Base-by-base conservation (phyloP, 1,140 invertebrate species). In the Goniozus legneri region DNA sequence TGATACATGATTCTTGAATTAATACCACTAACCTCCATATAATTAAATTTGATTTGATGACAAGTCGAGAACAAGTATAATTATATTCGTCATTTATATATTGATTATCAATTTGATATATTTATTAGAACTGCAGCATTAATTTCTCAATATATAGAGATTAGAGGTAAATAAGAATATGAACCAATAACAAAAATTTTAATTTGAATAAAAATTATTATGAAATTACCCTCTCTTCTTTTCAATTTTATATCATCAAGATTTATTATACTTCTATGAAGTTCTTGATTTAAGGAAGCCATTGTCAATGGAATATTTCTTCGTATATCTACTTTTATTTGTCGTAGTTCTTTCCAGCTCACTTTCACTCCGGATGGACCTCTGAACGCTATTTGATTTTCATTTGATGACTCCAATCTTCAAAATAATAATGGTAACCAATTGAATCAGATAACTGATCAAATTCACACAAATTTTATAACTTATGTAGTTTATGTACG, bases 311-410 rank as follows among this genome's bases (percentile, higher is more conserved):
- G 34, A 35, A 67, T 54, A 30, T 60, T 58, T 24, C 63, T 46
- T 8, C 56, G 54, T 48, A 67, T 65, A 44, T 64, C 54, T 43
- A 65, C 55, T 57, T 62, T 60, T 14, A 67, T 67, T 32, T 41
- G 46, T 16, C 47, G 54, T 8, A 67, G 19, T 22, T 65, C 61
- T 7, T 15, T 30, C 13, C 34, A 10, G 35, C 44, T 49, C 45
- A 64, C 47, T 19, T 54, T 39, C 31, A 35, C 41, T 8, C 47
- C 56, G 15, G 60, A 50, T 2, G 55, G 52, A 34, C 62, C 60
- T 45, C 58, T 58, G 16, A 65, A 66, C 22, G 62, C 34, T n/a
- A 50, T 34, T 21, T 21, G 22, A 44, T 36, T 46, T 3, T 47
- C 54, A 30, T 39, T 51, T 20, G 49, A 21, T 27, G 50, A 38